phyloP scores from a whole-genome alignment of 2,113 vertebrate species.

The Dendrocopos noguchii region DNA sequence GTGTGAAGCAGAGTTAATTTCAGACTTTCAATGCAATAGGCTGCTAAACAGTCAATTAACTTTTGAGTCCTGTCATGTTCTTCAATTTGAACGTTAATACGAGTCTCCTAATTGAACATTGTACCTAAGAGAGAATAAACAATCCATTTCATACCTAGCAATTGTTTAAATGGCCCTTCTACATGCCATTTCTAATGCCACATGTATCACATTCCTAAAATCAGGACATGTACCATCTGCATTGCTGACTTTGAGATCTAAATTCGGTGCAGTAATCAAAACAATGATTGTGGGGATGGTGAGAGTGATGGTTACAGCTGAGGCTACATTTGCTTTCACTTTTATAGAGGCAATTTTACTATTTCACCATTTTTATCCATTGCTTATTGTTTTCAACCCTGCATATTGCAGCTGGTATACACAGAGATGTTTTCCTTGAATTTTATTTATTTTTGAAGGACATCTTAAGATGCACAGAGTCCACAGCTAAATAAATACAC shows the following conservation, averaged over 20 bases:
- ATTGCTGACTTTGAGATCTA: background rate
- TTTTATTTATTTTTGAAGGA: background rate
- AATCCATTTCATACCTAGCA: background rate
- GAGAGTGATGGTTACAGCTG: background rate
- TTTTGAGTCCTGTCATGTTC: background rate
- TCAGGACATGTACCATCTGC: background rate
- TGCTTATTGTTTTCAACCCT: background rate
- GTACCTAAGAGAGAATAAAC: background rate
- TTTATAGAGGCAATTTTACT: background rate
- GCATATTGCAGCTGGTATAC: background rate
- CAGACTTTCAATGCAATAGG: background rate
- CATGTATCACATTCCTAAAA: background rate
- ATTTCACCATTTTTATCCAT: background rate
- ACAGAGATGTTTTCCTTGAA: background rate
- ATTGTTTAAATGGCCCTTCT: background rate
- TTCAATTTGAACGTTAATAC: background rate
- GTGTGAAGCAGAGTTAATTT: background rate
- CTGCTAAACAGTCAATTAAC: background rate
- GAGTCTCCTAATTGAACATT: background rate
- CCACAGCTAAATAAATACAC: background rate
- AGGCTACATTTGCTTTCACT: background rate
- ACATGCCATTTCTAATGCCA: background rate
- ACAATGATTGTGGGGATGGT: background rate
- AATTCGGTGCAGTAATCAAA: background rate
- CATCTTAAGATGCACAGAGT: background rate